A percentile compares a stretch with the other conserved stretches of the same genome.
phyloP scores from a whole-genome alignment of 2,888 invertebrate species.

The Papilio elwesi region DNA sequence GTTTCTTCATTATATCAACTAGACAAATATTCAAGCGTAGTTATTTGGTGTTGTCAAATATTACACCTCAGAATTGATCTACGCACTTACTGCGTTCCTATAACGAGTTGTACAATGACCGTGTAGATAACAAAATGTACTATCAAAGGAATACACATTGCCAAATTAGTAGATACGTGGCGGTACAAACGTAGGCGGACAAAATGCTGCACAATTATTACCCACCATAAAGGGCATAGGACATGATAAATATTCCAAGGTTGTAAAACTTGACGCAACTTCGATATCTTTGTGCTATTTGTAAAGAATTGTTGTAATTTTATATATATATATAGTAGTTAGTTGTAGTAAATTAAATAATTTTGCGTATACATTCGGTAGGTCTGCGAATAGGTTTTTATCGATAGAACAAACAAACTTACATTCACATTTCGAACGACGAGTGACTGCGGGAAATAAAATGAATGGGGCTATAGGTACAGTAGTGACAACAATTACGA shows the following conservation, averaged over 20 bases:
- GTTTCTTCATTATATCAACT: background rate
- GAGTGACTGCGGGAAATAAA: too few relatives aligned
- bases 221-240: background rate
- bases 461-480: too few relatives aligned
- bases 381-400: too few relatives aligned
- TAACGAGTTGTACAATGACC: background rate
- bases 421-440: too few relatives aligned
- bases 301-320: too few relatives aligned
- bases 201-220: constrained; percentile 4
- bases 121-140: background rate
- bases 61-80: background rate
- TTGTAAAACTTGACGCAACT: too few relatives aligned
- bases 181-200: background rate
- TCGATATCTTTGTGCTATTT: too few relatives aligned
- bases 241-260: background rate
- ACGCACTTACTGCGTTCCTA: background rate
- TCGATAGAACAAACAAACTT: too few relatives aligned
- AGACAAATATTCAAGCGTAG: background rate
- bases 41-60: constrained; percentile 13
- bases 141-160: background rate
- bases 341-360: too few relatives aligned
- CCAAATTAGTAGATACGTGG: background rate
- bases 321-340: too few relatives aligned
- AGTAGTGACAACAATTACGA: too few relatives aligned
- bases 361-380: too few relatives aligned